Base-by-base conservation (phyloP, 2,888 invertebrate genomes). In the Trichacis sp. region DNA sequence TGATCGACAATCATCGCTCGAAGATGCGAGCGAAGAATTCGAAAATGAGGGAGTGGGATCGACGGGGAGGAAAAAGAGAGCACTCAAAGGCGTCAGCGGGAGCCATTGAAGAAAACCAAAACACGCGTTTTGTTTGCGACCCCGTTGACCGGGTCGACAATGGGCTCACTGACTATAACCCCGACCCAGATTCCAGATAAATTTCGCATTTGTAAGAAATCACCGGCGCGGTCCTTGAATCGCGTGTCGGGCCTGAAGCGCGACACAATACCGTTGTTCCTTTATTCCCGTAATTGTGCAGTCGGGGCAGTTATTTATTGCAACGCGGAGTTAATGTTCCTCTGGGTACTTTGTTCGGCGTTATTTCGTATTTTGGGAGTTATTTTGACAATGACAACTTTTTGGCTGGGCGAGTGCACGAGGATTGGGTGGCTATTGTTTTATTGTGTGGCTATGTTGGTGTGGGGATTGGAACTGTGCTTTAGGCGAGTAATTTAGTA, bases 21-120 rank as follows among this genome's bases (percentile, higher is more conserved):
- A 11, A 42, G 8, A 17, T 12, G 3, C 36, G 36, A 36, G 14
- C 36, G 36, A 36, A 3, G 36, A 36, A 42, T 42, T 17, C 17
- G 51, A 48, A 52, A 50, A 59, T 9, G 42, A 24, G 33, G 47
- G 47, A 29, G 43, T 50, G 49, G 46, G 20, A 42, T 8, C 47
- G 43, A 53, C 14, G 48, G 43, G 54, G 18, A 14, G 50, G 51
- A 29, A 47, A 57, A 55, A 50, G 56, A 62, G 55, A 54, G 48
- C 64, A 66, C 68, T 68, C 68, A 65, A 66, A 65, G 66, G 68
- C 68, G 70, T 68, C 67, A 64, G 65, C 65, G 57, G 64, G 57
- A 59, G 69, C 56, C 62, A 69, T 64, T 67, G 62, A 68, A 63
- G 47, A 47, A 64, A 68, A 66, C 68, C 70, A 70, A 70, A 70